These are phyloP conservation scores for Prosopocoilus inquinatus DNA, from an alignment of 2,888 invertebrate species.

Conservation along the genomic window DNA sequence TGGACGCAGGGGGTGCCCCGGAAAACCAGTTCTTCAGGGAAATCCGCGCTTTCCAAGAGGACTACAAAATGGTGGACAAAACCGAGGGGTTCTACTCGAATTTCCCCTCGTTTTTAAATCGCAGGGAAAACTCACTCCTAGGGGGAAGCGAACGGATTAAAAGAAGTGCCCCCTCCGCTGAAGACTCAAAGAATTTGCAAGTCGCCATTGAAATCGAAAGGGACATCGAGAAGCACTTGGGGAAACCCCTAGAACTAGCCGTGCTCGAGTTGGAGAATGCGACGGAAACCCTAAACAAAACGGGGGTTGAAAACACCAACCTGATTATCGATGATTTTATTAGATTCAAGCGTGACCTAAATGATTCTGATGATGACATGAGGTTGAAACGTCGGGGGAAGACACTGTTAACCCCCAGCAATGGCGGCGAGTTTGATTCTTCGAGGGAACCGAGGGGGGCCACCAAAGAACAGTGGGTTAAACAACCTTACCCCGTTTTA, in stretches of 20 bases:
- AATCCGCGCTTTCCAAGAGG: constrained; percentile 14
- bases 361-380: constrained; percentile 15
- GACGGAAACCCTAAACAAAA: background rate
- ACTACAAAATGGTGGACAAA: constrained; percentile 13
- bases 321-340: constrained; percentile 44
- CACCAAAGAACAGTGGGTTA: constrained; percentile 62
- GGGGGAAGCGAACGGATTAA: too few species aligned
- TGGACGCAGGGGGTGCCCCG: background rate
- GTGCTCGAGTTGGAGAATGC: constrained; percentile 27
- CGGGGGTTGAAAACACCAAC: constrained; percentile 9
- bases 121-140: too few species aligned
- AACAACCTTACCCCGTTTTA: constrained; percentile 55
- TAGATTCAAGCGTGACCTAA: constrained; percentile 37
- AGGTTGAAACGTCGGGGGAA: constrained; percentile 8
- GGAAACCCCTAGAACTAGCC: constrained; percentile 36
- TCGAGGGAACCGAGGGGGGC: constrained; percentile 58
- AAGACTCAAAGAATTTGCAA: background rate
- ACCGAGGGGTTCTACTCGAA: constrained; percentile 1
- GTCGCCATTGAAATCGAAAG: background rate
- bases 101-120: too few species aligned
- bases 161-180: too few species aligned
- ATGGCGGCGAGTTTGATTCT: constrained; percentile 30
- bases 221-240: constrained; percentile 24
- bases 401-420: too few species aligned
- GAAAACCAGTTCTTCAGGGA: constrained; percentile 14